Conservation (phyloP, 1,140 invertebrate species). For the Camponotus vicinus region DNA sequence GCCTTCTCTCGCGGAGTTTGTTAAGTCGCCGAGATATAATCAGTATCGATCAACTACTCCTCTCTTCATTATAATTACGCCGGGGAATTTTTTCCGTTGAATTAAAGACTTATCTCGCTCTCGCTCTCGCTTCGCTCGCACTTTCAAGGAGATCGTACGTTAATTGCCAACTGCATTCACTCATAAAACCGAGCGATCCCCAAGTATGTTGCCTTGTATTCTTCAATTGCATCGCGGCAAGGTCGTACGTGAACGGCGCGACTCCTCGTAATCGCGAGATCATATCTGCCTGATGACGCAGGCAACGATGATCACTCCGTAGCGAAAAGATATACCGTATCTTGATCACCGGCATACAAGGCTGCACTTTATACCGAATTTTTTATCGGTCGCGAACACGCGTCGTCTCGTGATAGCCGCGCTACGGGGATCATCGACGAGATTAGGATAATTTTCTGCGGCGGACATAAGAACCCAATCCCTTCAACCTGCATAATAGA, state of each 20-base stretch:
- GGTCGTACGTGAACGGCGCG: conserved; percentile 64
- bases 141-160: conserved; percentile 58
- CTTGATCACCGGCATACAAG: conserved; percentile 61
- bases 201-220: conserved; percentile 37
- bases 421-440: conserved; percentile 4
- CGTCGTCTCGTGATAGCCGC: not conserved
- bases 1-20: conserved; percentile 41
- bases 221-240: conserved; percentile 61
- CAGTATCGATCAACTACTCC: conserved; percentile 48
- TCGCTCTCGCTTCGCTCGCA: conserved; percentile 4
- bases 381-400: conserved; percentile 21
- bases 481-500: not conserved
- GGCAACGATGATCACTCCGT: conserved; percentile 69
- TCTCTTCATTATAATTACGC: conserved; percentile 59
- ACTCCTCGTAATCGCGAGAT: conserved; percentile 72
- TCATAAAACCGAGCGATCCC: conserved; percentile 51
- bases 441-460: conserved; percentile 28
- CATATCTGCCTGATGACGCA: conserved; percentile 71
- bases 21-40: conserved; percentile 56
- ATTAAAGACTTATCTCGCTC: conserved; percentile 16
- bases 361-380: conserved; percentile 58
- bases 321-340: conserved; percentile 34
- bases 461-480: conserved; percentile 13
- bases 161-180: conserved; percentile 66
- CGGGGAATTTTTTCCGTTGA: conserved; percentile 15